Evolutionary conservation across 2,888 invertebrate genomes (phyloP).

Genomic region (Epinotia demarniana): DNA sequence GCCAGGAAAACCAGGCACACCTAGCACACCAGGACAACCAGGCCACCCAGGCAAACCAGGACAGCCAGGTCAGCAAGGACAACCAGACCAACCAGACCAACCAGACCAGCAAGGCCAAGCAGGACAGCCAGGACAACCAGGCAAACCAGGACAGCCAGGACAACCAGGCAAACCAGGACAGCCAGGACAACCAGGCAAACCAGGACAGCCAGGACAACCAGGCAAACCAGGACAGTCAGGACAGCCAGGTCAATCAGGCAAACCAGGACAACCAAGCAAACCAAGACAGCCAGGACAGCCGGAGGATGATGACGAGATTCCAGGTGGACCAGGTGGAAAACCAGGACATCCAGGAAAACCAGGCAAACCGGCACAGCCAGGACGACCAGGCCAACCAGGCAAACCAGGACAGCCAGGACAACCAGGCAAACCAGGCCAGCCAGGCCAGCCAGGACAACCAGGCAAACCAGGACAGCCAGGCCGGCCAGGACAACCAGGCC

Average conservation of each 20-base stretch:
- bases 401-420: background rate
- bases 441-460: conserved; percentile 17
- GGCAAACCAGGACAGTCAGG: conserved; percentile 9
- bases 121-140: background rate
- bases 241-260: background rate
- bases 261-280: conserved; percentile 20
- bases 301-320: background rate
- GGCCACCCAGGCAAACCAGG: conserved; percentile 1
- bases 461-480: conserved; percentile 5
- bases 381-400: conserved; percentile 1
- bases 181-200: background rate
- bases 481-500: background rate
- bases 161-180: background rate
- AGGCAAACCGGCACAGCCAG: conserved; percentile 7
- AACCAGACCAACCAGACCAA: background rate
- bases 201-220: background rate
- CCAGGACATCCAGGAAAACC: conserved; percentile 31
- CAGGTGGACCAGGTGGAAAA: conserved; percentile 9
- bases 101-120: background rate
- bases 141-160: background rate
- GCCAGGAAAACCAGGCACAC: background rate
- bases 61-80: background rate
- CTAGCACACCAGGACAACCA: conserved; percentile 1
- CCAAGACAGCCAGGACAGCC: background rate
- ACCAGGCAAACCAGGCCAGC: conserved; percentile 7